Percentiles rank a stretch among this genome's conserved stretches.
phyloP scores from a whole-genome alignment of 2,888 invertebrate genomes.

The Drosophila nr. perissopoda region DNA sequence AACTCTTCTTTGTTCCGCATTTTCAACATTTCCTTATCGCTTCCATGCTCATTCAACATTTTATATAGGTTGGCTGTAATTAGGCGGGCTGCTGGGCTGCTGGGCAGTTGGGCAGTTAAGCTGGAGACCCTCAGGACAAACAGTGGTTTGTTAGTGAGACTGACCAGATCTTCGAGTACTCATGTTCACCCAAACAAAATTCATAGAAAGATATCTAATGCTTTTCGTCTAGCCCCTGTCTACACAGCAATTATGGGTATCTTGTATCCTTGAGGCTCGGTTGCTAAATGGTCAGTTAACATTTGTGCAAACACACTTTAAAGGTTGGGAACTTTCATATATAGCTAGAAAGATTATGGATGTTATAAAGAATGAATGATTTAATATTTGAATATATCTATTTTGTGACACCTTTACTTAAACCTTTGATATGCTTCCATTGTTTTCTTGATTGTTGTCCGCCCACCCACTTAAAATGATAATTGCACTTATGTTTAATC shows the following conservation, averaged over 20 bases:
- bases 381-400: background rate
- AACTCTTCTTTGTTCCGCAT: conserved; percentile 3
- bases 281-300: background rate
- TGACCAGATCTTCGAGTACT: background rate
- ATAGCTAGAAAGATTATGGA: background rate
- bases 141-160: background rate
- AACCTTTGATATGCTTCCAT: background rate
- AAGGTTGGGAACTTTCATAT: background rate
- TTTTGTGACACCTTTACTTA: background rate
- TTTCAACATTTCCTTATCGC: background rate
- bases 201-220: background rate
- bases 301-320: background rate
- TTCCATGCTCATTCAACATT: conserved; percentile 1
- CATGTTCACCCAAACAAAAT: background rate
- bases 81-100: background rate
- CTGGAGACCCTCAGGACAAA: background rate
- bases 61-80: background rate
- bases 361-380: background rate
- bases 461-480: conserved; percentile 4
- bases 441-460: background rate
- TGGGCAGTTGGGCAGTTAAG: background rate
- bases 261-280: background rate
- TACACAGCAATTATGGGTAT: background rate
- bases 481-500: conserved; percentile 39
- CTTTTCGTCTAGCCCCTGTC: background rate